A percentile compares a stretch with the other conserved stretches of the same genome.
These are phyloP conservation scores for Chrysolina oricalcia DNA, from an alignment of 2,888 invertebrate species.

Conservation along the genomic window DNA sequence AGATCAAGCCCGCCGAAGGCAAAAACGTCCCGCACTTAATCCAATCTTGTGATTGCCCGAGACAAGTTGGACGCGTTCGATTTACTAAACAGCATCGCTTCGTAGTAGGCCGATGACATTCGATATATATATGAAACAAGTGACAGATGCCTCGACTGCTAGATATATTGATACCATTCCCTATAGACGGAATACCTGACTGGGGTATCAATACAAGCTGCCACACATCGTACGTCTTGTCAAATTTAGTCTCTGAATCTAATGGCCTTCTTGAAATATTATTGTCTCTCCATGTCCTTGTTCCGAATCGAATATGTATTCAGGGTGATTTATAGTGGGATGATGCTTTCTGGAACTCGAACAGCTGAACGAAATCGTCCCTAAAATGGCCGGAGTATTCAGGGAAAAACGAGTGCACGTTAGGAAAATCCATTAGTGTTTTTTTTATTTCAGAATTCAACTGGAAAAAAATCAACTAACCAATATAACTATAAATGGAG, in stretches of 20 bases:
- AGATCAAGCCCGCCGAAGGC: constrained; percentile 19
- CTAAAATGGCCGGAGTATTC: neutral
- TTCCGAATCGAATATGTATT: constrained; percentile 54
- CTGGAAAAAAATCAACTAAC: too few species aligned
- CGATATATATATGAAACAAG: constrained; percentile 63
- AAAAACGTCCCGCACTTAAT: constrained; percentile 49
- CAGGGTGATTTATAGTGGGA: constrained; percentile 51
- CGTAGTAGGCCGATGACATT: constrained; percentile 61
- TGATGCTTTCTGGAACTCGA: constrained; percentile 47
- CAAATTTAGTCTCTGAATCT: constrained; percentile 66
- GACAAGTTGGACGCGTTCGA: constrained; percentile 58
- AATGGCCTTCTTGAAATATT: constrained; percentile 68
- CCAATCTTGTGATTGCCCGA: constrained; percentile 57
- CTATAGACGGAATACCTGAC: constrained; percentile 66
- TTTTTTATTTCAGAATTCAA: neutral
- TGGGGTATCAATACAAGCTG: constrained; percentile 66
- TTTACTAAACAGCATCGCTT: constrained; percentile 60
- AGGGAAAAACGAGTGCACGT: neutral
- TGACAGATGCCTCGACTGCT: constrained; percentile 63
- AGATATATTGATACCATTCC: constrained; percentile 67
- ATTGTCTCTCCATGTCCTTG: constrained; percentile 62
- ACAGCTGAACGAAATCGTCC: constrained; percentile 33
- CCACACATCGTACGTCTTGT: constrained; percentile 67
- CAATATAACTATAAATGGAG: too few species aligned
- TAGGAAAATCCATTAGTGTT: neutral